Percentiles rank a stretch among this genome's conserved stretches.
These are phyloP conservation scores for Diplosoma virens DNA, from an alignment of 23 tunicate species.

Conservation along the genomic window DNA sequence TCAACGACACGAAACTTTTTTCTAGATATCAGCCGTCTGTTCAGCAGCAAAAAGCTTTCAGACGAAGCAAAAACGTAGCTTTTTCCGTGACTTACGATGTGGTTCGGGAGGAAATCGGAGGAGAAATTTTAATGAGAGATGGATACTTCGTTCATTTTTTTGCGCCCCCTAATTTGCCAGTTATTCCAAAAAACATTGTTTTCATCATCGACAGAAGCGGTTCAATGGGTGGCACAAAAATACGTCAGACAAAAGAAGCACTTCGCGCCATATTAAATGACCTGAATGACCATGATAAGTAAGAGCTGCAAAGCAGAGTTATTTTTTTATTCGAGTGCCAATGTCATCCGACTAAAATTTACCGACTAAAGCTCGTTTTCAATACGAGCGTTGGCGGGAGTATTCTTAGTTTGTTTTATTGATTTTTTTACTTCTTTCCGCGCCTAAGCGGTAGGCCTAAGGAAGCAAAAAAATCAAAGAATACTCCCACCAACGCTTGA, in stretches of 20 bases:
- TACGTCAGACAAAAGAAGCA: slow-evolving; percentile 55
- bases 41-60: slow-evolving; percentile 28
- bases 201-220: slow-evolving; percentile 80
- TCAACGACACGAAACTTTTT: too few species aligned
- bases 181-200: slow-evolving; percentile 70
- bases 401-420: too few species aligned
- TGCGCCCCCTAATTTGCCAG: slow-evolving; percentile 63
- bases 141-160: slow-evolving; percentile 84
- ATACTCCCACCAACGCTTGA: too few species aligned
- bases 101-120: slow-evolving; percentile 52
- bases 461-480: too few species aligned
- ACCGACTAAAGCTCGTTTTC: too few species aligned
- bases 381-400: too few species aligned
- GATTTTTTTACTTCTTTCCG: too few species aligned
- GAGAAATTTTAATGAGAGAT: slow-evolving; percentile 50
- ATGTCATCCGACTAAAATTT: too few species aligned
- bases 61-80: slow-evolving; percentile 27
- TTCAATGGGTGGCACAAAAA: slow-evolving; percentile 62
- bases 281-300: slow-evolving; percentile 43
- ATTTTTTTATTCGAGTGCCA: too few species aligned
- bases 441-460: too few species aligned
- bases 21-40: slow-evolving; percentile 54
- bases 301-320: too few species aligned
- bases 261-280: slow-evolving; percentile 41
- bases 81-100: slow-evolving; percentile 70